phyloP scores from a whole-genome alignment of 2,888 invertebrate genomes.

The Aspidiotus rigidus region DNA sequence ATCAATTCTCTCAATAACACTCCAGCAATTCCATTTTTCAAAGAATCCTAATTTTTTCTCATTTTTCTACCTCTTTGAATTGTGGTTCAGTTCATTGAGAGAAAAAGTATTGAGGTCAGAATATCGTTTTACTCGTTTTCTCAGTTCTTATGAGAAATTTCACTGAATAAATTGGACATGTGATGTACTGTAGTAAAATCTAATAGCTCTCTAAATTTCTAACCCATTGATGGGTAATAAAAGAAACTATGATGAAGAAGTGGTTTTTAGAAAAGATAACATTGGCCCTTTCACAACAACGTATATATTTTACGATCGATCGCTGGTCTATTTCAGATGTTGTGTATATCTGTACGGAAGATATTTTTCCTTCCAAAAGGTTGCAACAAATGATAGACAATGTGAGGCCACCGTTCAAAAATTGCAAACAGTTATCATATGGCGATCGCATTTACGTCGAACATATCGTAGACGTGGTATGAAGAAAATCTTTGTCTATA shows the following conservation, averaged over 20 bases:
- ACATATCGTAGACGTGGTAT: slow-evolving; percentile 53
- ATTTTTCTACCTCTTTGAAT: too few relatives aligned
- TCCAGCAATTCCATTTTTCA: neutral
- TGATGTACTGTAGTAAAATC: too few relatives aligned
- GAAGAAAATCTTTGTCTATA: slow-evolving; percentile 31
- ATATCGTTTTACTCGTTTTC: too few relatives aligned
- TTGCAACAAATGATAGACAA: slow-evolving; percentile 48
- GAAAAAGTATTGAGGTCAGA: too few relatives aligned
- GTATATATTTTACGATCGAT: neutral
- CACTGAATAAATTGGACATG: too few relatives aligned
- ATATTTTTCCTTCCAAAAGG: slow-evolving; percentile 61
- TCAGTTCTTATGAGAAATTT: too few relatives aligned
- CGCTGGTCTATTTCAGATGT: slow-evolving; percentile 43
- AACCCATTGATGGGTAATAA: neutral
- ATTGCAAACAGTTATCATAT: slow-evolving; percentile 41
- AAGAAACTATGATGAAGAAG: too few relatives aligned
- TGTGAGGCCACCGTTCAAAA: slow-evolving; percentile 34
- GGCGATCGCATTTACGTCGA: slow-evolving; percentile 57
- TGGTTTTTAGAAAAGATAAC: too few relatives aligned
- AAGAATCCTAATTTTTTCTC: neutral
- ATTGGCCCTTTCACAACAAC: neutral
- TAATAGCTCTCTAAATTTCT: neutral
- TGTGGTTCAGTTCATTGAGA: neutral
- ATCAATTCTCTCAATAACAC: too few relatives aligned
- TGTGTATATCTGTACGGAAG: slow-evolving; percentile 70